Conservation (phyloP, 2,113 vertebrate species). For the Hippoglossus stenolepis region DNA sequence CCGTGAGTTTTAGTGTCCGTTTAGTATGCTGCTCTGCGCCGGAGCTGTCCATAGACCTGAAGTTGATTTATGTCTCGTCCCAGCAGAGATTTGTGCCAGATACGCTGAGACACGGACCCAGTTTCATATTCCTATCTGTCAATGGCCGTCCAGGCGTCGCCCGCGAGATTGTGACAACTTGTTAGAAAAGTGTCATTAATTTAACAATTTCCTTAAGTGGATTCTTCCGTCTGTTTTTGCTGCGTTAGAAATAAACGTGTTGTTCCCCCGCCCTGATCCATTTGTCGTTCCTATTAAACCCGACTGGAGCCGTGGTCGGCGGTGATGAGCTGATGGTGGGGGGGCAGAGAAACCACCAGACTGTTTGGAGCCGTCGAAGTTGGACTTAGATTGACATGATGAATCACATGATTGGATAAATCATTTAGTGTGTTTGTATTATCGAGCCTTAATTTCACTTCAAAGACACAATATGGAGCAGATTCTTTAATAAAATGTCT, state of each 20-base stretch:
- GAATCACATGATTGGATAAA: background rate
- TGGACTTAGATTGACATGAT: slow-evolving; percentile 2
- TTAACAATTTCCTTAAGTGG: slow-evolving; percentile 30
- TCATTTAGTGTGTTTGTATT: background rate
- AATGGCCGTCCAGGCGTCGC: slow-evolving; percentile 36
- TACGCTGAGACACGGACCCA: slow-evolving; percentile 28
- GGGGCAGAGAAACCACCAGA: slow-evolving; percentile 47
- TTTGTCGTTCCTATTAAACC: slow-evolving; percentile 12
- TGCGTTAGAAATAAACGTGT: background rate
- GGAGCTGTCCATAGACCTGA: slow-evolving; percentile 63
- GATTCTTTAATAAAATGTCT: no score
- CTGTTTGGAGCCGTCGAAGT: slow-evolving; percentile 1
- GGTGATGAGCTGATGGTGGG: background rate
- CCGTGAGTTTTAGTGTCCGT: slow-evolving; percentile 29
- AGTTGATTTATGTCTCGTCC: slow-evolving; percentile 64
- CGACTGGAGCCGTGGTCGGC: background rate
- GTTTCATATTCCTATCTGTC: slow-evolving; percentile 48
- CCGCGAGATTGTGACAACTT: slow-evolving; percentile 19
- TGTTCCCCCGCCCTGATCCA: slow-evolving; percentile 12
- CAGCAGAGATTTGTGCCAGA: slow-evolving; percentile 54
- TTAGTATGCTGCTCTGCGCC: slow-evolving; percentile 59
- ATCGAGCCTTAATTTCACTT: background rate
- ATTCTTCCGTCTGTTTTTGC: slow-evolving; percentile 21
- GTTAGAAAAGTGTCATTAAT: slow-evolving; percentile 35
- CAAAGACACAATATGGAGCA: background rate